phyloP scores from a whole-genome alignment of 1,140 invertebrate genomes.

The Homalodisca vitripennis region DNA sequence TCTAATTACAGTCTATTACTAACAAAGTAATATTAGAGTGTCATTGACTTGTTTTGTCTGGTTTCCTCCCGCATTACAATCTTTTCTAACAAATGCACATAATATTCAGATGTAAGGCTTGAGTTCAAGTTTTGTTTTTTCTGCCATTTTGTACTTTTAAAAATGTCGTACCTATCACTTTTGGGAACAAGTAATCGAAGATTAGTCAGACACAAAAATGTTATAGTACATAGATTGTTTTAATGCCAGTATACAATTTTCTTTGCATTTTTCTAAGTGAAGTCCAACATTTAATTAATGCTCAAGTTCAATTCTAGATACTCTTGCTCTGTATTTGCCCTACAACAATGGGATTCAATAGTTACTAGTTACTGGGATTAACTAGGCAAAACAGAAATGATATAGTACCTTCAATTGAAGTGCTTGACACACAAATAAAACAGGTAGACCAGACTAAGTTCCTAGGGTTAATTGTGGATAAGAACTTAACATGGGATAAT shows the following conservation, averaged over 20 bases:
- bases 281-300: background rate
- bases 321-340: background rate
- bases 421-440: no score
- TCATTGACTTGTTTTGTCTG: constrained; percentile 4
- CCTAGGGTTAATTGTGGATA: no score
- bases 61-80: constrained; percentile 3
- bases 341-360: background rate
- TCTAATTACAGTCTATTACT: constrained; percentile 16
- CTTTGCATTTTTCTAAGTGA: background rate
- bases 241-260: background rate
- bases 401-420: no score
- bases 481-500: no score
- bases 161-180: constrained; percentile 24
- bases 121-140: background rate
- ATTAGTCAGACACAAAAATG: constrained; percentile 20
- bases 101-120: constrained; percentile 16
- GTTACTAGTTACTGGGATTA: no score
- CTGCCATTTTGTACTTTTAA: constrained; percentile 23
- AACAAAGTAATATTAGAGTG: constrained; percentile 8
- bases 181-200: constrained; percentile 26
- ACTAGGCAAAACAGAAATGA: no score
- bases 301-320: background rate
- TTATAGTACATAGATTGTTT: constrained; percentile 7
- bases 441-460: no score
- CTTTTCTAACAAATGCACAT: constrained; percentile 5